Base-by-base conservation (phyloP, 2,888 invertebrate genomes). In the Zonitis immaculata region DNA sequence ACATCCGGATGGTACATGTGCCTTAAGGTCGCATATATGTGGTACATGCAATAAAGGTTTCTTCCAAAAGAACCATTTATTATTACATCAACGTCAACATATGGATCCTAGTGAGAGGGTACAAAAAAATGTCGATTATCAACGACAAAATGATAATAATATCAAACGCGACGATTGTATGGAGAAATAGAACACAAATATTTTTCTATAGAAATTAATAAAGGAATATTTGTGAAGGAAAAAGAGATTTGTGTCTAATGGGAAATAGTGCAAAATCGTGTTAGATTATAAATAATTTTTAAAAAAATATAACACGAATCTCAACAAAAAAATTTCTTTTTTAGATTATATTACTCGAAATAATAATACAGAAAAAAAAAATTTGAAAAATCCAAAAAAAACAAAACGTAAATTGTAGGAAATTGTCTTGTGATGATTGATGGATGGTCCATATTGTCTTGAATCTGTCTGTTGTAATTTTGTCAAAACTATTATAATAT, bases 11-110 rank as follows among this genome's bases (percentile, higher is more conserved):
- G 89, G 89, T 45, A 85, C 87, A 59, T 90, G 90, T 69, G 88
- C 89, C 47, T 77, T 90, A 44, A 82, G 89, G 63, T 87, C 89
- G 42, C 89, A 89, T 70, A 83, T 89, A 9, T 91, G 91, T 70
- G 82, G 82, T 58, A 87, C 88, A 69, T 91, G 91, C 69, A 88
- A 88, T 51, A 91, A 90, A 72, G 89, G 88, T 11, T 91, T 91
- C 80, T 88, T 88, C 79, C 91, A 91, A 75, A 90, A 90, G 77
- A 90, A 89, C 72, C 90, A 91, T 69, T 77, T 91, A 55, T 82
- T 89, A 78, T 77, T 90, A 51, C 91, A 91, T 71, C 89, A 90
- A 74, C 79, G 90, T 51, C 89, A 54, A 26, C 57, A 57, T 22
- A 57, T 53, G 57, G 46, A 56, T 28, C 47, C 49, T 11, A 43